phyloP scores from a whole-genome alignment of 1,140 invertebrate genomes.

The Hypothenemus hampei region DNA sequence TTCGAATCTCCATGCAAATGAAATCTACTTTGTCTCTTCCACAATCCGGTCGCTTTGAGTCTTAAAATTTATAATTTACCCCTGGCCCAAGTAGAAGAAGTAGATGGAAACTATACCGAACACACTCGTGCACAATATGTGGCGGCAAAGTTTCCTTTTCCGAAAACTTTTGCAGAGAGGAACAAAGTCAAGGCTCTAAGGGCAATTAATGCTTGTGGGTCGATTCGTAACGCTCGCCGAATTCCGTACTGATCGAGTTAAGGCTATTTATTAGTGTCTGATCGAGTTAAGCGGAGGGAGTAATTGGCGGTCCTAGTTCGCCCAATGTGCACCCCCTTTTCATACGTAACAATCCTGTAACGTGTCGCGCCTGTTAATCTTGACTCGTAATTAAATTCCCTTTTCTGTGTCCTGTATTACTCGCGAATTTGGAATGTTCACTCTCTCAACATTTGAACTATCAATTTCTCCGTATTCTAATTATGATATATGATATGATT shows the following conservation, averaged over 20 bases:
- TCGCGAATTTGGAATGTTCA: too few species aligned
- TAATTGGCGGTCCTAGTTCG: neutral
- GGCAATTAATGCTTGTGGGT: neutral
- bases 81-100: too few species aligned
- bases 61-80: slow-evolving; percentile 8
- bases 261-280: slow-evolving; percentile 16
- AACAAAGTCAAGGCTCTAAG: slow-evolving; percentile 4
- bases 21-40: slow-evolving; percentile 5
- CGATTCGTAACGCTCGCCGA: neutral
- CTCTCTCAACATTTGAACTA: too few species aligned
- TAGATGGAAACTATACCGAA: too few species aligned
- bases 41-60: neutral
- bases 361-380: slow-evolving; percentile 11
- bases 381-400: slow-evolving; percentile 11
- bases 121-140: too few species aligned
- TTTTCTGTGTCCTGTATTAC: too few species aligned
- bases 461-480: too few species aligned
- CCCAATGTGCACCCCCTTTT: slow-evolving; percentile 1
- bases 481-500: too few species aligned
- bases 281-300: slow-evolving; percentile 4
- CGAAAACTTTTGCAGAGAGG: neutral
- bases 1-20: slow-evolving; percentile 10
- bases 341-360: slow-evolving; percentile 25
- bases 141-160: too few species aligned
- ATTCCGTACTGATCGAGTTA: slow-evolving; percentile 14